Conservation (phyloP, 2,888 invertebrate genomes). For the Ornithoptera priamus region DNA sequence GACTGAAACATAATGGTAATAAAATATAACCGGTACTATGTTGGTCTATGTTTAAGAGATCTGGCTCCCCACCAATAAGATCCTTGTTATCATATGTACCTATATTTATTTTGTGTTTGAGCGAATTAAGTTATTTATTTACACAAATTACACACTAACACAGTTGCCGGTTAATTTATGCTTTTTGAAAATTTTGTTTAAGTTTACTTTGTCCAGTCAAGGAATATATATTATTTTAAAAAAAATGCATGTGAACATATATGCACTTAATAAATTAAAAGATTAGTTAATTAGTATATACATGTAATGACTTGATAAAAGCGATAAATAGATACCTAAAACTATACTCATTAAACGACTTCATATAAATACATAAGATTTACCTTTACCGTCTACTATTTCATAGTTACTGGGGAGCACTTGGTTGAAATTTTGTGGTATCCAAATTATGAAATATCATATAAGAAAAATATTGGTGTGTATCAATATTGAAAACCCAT, state of each 20-base stretch:
- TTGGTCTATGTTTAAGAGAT: no score
- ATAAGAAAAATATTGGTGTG: conserved; percentile 2
- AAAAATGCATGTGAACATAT: background rate
- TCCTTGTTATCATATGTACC: no score
- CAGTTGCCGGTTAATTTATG: no score
- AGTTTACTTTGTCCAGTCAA: background rate
- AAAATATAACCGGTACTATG: no score
- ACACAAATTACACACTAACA: no score
- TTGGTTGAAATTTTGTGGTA: background rate
- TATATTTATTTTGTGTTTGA: no score
- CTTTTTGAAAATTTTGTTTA: no score
- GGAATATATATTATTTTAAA: background rate
- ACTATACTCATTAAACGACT: background rate
- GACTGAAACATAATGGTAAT: no score
- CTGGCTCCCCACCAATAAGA: no score
- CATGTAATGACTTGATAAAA: conserved; percentile 7
- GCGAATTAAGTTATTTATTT: no score
- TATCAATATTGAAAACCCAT: background rate
- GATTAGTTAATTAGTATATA: conserved; percentile 6
- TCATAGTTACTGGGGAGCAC: background rate
- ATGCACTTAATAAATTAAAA: conserved; percentile 12
- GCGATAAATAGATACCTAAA: conserved; percentile 13
- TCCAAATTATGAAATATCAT: background rate
- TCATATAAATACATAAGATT: conserved; percentile 12
- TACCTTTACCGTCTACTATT: conserved; percentile 4